Evolutionary conservation across 2,888 invertebrate genomes (phyloP), one percentile per base, ranked within the genome.

Genomic region (Pammene fasciana): DNA sequence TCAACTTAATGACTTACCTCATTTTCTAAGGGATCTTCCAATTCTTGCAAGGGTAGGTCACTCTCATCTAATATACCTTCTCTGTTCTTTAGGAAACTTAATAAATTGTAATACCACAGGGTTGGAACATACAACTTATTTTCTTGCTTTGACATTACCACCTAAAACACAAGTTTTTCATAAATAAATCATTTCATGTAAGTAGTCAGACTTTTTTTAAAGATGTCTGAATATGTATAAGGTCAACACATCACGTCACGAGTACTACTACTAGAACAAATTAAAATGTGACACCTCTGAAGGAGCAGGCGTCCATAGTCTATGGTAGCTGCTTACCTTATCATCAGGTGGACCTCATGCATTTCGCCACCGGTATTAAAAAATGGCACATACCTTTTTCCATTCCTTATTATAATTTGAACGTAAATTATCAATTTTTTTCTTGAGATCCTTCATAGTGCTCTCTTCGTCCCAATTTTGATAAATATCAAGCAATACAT

Each of bases 351-450:
- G n/a, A n/a, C n/a, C 26, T 26, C 4, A 26, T 26, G 26, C 26
- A 26, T 26, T 26, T 26, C n/a, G 26, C 26, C 26, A 26, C 26
- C 26, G 26, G 7, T 6, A 6, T 4, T 4, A 36, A 6, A 36
- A 36, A 36, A 36, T 36, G 36, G n/a, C n/a, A 26, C 26, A 9
- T 50, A 54, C 54, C 54, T 54, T 54, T 34, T 54, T 54, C 13
- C 13, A 1, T n/a, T 54, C 54, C n/a, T 34, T 54, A 3, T 34
- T 4, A 34, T 54, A 54, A 54, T 54, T 34, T 34, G 54, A 54
- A 13, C 54, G 26, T 9, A 34, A 54, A n/a, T 54, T 54, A n/a
- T 54, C 54, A 34, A 54, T 54, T 34, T 54, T 54, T 6, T 54
- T 54, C 54, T 54, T 54, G 2, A 54, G 8, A 11, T 8, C 16